A percentile compares a stretch with the other conserved stretches of the same genome.
Evolutionary conservation across 2,113 vertebrate genomes (phyloP).

Genomic region (Pan troglodytes): NHGRI_mPanTro3-v2.1_pri NC_072410.2:39958501-39959000

Average conservation of each 20-base stretch:
- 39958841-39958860: background rate
- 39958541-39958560: background rate
- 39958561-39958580: background rate
- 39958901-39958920: too few species aligned
- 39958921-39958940: too few species aligned
- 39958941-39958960: too few species aligned
- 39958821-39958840: background rate
- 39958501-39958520: background rate
- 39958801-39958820: background rate
- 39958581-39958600: background rate
- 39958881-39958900: too few species aligned
- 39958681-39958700: background rate
- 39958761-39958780: background rate
- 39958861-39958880: background rate
- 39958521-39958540: background rate
- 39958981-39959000: too few species aligned
- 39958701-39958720: background rate
- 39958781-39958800: background rate
- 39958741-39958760: background rate
- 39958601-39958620: background rate
- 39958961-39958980: too few species aligned
- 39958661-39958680: background rate
- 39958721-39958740: background rate
- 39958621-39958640: background rate
- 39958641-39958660: background rate